Evolutionary conservation across 2,113 vertebrate genomes (phyloP).

Genomic region (Vulpes vulpes): DNA sequence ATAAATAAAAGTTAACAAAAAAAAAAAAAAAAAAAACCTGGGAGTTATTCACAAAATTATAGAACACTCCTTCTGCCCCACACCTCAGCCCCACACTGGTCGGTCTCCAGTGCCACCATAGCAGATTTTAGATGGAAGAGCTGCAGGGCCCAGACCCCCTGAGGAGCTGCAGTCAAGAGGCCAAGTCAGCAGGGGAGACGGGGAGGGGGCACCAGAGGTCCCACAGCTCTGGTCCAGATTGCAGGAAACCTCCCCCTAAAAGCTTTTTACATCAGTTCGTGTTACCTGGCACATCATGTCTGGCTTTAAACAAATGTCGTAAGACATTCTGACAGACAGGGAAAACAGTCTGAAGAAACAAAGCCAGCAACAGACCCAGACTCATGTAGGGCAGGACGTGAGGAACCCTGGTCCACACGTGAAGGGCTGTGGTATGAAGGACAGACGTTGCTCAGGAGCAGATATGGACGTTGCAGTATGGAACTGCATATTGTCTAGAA

Average conservation of each 20-base stretch:
- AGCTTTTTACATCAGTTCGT: background rate
- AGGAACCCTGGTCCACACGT: rapidly evolving
- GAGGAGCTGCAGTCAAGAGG: background rate
- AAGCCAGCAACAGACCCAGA: background rate
- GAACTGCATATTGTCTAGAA: no score
- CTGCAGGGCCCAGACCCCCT: no score
- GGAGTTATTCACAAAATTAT: background rate
- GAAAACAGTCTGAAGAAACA: background rate
- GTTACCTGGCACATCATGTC: background rate
- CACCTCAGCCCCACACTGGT: background rate
- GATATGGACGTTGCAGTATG: background rate
- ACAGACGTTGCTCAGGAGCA: background rate
- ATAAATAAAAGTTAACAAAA: no score
- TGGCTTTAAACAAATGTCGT: background rate
- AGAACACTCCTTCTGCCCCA: background rate
- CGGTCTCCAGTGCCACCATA: rapidly evolving
- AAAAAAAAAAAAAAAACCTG: background rate
- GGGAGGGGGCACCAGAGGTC: background rate
- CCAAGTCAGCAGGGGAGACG: background rate
- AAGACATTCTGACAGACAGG: background rate
- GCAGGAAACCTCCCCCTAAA: background rate
- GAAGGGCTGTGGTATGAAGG: rapidly evolving
- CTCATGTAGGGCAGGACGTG: rapidly evolving
- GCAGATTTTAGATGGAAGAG: background rate
- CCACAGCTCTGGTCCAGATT: background rate